Conservation (phyloP, 2,113 vertebrate genomes). For the Chaetura pelagica region DNA sequence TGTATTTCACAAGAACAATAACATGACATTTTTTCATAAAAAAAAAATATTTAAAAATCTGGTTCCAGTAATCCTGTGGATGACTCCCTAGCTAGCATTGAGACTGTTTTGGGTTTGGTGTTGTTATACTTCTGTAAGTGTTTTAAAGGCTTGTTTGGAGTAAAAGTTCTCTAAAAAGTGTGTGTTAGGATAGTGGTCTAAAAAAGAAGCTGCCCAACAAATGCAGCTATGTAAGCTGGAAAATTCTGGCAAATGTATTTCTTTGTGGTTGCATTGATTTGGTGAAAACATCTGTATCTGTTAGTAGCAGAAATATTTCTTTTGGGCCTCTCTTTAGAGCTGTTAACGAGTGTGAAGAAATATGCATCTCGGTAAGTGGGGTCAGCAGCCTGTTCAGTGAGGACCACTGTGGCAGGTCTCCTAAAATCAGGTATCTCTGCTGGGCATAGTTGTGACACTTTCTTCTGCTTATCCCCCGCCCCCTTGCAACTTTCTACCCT, state of each 20-base stretch:
- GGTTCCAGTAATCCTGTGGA: background rate
- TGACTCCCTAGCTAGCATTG: background rate
- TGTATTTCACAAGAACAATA: background rate
- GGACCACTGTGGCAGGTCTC: background rate
- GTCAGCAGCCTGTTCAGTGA: background rate
- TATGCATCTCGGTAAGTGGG: background rate
- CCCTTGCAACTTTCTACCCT: background rate
- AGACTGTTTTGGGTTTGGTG: background rate
- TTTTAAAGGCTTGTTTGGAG: background rate
- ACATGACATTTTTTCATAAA: background rate
- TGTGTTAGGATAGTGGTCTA: background rate
- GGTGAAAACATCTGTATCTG: constrained; percentile 22
- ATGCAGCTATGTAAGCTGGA: background rate
- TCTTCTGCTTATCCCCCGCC: background rate
- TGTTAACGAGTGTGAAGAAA: background rate
- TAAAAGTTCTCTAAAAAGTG: background rate
- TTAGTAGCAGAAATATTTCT: background rate
- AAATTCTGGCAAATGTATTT: constrained; percentile 16
- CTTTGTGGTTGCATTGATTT: background rate
- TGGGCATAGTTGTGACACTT: background rate
- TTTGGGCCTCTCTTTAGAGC: background rate
- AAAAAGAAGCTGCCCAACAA: background rate
- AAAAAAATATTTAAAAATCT: background rate
- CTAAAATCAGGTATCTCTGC: background rate
- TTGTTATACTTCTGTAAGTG: background rate